These are phyloP conservation scores for Carposina sasakii DNA, from an alignment of 1,140 invertebrate species.

Conservation along the genomic window DNA sequence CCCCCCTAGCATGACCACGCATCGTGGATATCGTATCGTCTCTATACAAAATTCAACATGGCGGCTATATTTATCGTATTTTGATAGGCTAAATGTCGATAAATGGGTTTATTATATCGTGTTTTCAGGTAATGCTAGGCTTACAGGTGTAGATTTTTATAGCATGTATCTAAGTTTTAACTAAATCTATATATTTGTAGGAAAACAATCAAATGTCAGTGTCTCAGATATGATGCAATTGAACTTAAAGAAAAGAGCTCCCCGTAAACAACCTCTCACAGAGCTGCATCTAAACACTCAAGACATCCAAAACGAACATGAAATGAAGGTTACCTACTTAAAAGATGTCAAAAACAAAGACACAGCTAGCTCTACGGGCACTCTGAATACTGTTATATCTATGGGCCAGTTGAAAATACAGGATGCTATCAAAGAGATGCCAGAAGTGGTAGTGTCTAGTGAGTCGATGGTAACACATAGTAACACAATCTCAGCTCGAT, in stretches of 20 bases:
- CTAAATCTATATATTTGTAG: conserved; percentile 31
- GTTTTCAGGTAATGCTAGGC: no score
- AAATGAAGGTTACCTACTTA: conserved; percentile 33
- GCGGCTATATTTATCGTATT: no score
- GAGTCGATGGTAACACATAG: conserved; percentile 16
- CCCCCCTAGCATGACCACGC: no score
- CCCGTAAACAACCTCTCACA: conserved; percentile 42
- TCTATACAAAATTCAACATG: no score
- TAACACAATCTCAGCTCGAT: no score
- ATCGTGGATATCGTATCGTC: no score
- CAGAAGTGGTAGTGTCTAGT: conserved; percentile 34
- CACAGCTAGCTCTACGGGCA: conserved; percentile 40
- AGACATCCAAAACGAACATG: conserved; percentile 33
- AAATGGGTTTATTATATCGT: no score
- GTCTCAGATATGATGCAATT: conserved; percentile 47
- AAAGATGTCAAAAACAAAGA: conserved; percentile 40
- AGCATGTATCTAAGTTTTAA: no score
- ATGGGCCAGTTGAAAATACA: conserved; percentile 39
- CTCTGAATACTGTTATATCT: conserved; percentile 47
- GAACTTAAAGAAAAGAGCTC: conserved; percentile 35
- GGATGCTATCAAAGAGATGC: conserved; percentile 30
- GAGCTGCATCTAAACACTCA: conserved; percentile 47
- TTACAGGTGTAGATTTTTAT: no score
- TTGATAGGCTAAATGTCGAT: no score
- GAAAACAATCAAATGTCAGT: conserved; percentile 53